phyloP scores from a whole-genome alignment of 1,140 invertebrate species.

The Papilio polytes region DNA sequence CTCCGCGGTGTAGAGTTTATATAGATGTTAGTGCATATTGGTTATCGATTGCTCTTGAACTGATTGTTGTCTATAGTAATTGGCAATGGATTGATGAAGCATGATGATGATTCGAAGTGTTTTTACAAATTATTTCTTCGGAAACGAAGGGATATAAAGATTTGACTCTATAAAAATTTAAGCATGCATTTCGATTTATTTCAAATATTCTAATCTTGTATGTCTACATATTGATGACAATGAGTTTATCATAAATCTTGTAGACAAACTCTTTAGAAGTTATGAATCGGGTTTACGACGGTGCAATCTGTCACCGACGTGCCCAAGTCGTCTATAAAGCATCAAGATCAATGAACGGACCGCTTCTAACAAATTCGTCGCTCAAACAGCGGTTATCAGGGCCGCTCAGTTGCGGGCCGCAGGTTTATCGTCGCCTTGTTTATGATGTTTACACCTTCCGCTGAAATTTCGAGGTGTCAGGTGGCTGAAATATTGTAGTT shows the following conservation, averaged over 20 bases:
- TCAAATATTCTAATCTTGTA: neutral
- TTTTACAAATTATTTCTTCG: neutral
- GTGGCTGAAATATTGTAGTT: conserved; percentile 4
- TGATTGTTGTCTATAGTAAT: conserved; percentile 5
- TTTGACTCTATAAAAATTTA: neutral
- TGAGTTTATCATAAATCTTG: conserved; percentile 15
- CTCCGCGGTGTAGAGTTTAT: neutral
- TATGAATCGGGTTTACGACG: conserved; percentile 15
- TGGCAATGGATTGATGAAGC: neutral
- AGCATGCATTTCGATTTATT: neutral
- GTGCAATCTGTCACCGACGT: conserved; percentile 30
- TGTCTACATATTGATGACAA: conserved; percentile 9
- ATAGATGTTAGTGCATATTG: conserved; percentile 1
- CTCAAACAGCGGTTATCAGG: conserved; percentile 38
- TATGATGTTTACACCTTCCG: conserved; percentile 34
- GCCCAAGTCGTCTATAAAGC: conserved; percentile 21
- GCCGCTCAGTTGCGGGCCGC: conserved; percentile 28
- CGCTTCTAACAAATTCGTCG: conserved; percentile 45
- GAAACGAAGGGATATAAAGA: neutral
- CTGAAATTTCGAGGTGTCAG: neutral
- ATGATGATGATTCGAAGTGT: neutral
- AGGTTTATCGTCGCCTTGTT: conserved; percentile 22
- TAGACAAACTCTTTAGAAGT: conserved; percentile 17
- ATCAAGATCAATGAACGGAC: conserved; percentile 29
- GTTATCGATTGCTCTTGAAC: conserved; percentile 11